These are phyloP conservation scores for Oryzias celebensis DNA, from an alignment of 2,113 vertebrate species.

Conservation along the genomic window DNA sequence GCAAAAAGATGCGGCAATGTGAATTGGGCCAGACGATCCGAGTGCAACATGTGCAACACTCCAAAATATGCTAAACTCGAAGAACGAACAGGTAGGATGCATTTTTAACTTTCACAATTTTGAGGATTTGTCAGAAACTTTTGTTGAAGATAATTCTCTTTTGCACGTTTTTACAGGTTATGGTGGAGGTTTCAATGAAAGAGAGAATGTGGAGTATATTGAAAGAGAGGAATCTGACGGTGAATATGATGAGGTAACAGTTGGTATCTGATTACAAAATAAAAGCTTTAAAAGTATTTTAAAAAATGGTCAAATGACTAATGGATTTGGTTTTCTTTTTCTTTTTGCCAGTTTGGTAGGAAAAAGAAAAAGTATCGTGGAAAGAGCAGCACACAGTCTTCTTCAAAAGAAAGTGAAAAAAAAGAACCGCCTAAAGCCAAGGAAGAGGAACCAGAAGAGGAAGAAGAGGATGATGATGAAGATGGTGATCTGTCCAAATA, in stretches of 20 bases:
- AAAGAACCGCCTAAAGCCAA: constrained; percentile 77
- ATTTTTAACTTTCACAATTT: neutral
- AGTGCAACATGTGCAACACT: constrained; percentile 99
- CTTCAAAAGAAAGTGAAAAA: constrained; percentile 87
- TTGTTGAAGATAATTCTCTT: neutral
- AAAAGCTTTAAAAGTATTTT: neutral
- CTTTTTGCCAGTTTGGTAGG: constrained; percentile 86
- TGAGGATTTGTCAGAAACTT: neutral
- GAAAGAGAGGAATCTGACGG: constrained; percentile 97
- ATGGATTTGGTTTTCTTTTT: neutral
- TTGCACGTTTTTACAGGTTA: constrained; percentile 80
- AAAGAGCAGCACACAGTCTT: constrained; percentile 80
- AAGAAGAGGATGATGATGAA: constrained; percentile 90
- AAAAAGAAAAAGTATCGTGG: constrained; percentile 98
- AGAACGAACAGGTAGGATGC: constrained; percentile 89
- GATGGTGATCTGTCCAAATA: constrained; percentile 98
- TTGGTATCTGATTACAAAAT: neutral
- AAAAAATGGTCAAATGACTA: neutral
- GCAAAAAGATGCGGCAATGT: constrained; percentile 91
- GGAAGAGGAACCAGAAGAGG: constrained; percentile 78
- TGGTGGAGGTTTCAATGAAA: constrained; percentile 97
- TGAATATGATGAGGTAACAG: constrained; percentile 94
- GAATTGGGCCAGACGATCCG: constrained; percentile 96
- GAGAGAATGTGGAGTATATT: constrained; percentile 97
- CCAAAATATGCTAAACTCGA: constrained; percentile 98